Base-by-base conservation (phyloP, 2,113 vertebrate genomes). In the Pycnonotus jocosus region DNA sequence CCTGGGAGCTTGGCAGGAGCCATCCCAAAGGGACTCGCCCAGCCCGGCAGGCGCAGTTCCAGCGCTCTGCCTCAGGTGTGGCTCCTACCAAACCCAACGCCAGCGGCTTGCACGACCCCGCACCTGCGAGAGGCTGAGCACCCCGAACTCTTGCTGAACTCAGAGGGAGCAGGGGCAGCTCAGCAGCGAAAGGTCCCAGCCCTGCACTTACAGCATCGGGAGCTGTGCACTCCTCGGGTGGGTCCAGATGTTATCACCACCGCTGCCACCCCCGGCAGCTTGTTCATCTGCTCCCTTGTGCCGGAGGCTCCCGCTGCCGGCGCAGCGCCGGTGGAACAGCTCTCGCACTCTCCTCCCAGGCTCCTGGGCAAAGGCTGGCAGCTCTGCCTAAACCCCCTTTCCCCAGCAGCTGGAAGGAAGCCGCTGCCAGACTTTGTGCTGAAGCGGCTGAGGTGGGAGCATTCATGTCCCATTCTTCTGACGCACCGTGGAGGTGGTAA, bases 181-280 rank as follows among this genome's bases (percentile, higher is more conserved):
- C 94, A 23, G 91, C 78, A 76, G 62, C 24, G 0, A 70, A 61
- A 76, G 71, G 94, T 92, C 73, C 87, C 74, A 87, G 25, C 58
- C 94, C 92, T 72, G 60, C 92, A 82, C 94, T 94, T 92, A 88
- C 74, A 57, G 93, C 90, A 88, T 12, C 22, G 7, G 79, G 92
- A 94, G 88, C 80, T 94, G 92, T 0, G 88, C 81, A 91, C 86
- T 90, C 78, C 53, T 80, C 66, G 48, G 87, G 85, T 95, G 95
- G 92, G 40, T 95, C 85, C 96, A 90, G 96, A 95, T 95, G 95
- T 95, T 93, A 82, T 85, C 95, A 85, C 19, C 94, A 85, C 66
- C 61, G 23, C 94, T 93, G 86, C 92, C 93, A 94, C 74, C 88
- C 70, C 66, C 31, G 3, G 95, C 81, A 90, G 87, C 62, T n/a